Evolutionary conservation across 2,113 vertebrate species (phyloP).

Genomic region (Casuarius casuarius): DNA sequence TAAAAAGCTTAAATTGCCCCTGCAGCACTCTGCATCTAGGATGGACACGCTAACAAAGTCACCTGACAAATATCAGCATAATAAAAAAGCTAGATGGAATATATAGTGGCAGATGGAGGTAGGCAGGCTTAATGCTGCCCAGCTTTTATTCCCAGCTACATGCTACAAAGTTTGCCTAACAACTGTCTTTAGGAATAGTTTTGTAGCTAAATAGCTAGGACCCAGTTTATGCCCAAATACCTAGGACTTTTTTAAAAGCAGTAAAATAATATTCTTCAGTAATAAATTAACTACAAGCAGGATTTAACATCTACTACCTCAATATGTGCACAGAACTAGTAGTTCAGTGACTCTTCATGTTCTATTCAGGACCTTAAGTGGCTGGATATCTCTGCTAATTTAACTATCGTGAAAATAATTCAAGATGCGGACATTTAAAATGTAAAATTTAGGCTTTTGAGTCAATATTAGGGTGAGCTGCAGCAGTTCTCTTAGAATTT

Average conservation of each 20-base stretch:
- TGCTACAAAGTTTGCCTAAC: not conserved
- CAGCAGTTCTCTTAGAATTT: not conserved
- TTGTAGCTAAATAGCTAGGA: not conserved
- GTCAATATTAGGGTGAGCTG: not conserved
- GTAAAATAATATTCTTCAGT: not conserved
- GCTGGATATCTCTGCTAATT: not conserved
- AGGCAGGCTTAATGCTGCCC: not conserved
- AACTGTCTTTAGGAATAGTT: not conserved
- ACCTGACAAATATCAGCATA: not conserved
- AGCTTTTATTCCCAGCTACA: not conserved
- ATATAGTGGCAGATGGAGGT: not conserved
- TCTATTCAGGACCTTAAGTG: not conserved
- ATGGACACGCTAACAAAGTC: not conserved
- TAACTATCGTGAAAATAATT: not conserved
- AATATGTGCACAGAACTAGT: not conserved
- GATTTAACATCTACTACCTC: not conserved
- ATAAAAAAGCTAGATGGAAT: not conserved
- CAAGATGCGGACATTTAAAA: not conserved
- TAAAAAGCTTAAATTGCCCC: not conserved
- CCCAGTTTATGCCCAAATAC: not conserved
- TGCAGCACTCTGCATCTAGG: not conserved
- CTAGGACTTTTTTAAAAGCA: not conserved
- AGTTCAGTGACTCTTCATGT: not conserved
- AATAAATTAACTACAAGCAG: not conserved
- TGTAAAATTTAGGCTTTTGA: not conserved